Percentiles rank a stretch among this genome's conserved stretches.
Evolutionary conservation across 2,888 invertebrate species (phyloP).

Genomic region (Mythimna vitellina): DNA sequence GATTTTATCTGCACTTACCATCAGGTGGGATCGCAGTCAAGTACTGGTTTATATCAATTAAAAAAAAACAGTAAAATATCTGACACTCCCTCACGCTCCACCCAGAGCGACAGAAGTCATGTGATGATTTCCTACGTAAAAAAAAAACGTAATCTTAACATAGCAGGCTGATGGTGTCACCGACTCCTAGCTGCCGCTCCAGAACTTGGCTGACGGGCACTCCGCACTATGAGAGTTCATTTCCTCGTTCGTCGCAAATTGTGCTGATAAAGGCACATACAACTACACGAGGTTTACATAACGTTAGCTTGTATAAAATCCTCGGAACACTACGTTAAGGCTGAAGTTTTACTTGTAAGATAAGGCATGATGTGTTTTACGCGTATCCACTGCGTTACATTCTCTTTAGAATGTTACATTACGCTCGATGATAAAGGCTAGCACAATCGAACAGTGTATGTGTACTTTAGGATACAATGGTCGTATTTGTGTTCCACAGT

Average conservation of each 20-base stretch:
- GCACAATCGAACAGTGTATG: constrained; percentile 16
- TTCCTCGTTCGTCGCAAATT: constrained; percentile 99
- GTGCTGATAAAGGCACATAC: constrained; percentile 96
- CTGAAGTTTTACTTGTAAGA: constrained; percentile 44
- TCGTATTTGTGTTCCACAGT: constrained; percentile 21
- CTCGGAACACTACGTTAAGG: constrained; percentile 25
- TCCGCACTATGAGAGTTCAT: constrained; percentile 99
- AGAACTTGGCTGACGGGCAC: constrained; percentile 97
- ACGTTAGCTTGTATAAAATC: constrained; percentile 47
- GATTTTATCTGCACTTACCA: no score
- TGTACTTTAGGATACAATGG: constrained; percentile 19
- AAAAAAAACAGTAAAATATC: no score
- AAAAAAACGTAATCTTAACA: no score
- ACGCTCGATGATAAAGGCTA: background rate
- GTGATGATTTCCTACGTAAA: no score
- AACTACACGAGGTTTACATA: constrained; percentile 28
- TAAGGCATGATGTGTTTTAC: constrained; percentile 32
- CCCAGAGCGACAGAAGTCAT: background rate
- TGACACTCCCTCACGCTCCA: no score
- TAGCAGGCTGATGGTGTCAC: constrained; percentile 98
- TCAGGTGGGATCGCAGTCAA: no score
- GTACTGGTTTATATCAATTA: no score
- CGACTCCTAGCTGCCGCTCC: constrained; percentile 98
- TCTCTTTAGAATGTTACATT: background rate
- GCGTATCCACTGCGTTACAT: constrained; percentile 10